phyloP scores from a whole-genome alignment of 53 echinoderm and acorn worm genomes.

The Patiria pectinifera region DNA sequence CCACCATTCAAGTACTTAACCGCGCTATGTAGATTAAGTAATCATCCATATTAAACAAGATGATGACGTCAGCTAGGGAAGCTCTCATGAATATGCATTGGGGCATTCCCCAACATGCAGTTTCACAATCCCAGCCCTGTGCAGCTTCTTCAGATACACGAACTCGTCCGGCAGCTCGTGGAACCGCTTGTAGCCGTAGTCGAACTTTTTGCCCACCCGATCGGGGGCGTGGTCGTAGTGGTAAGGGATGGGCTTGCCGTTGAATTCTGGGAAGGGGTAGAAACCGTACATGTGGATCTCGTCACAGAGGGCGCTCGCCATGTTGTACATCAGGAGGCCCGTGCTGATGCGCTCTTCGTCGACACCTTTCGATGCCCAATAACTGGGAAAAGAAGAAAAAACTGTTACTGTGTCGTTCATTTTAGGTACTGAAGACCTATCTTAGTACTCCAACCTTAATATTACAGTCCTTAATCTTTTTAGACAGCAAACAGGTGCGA shows the following conservation, averaged over 20 bases:
- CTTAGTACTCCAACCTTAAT: too few species aligned
- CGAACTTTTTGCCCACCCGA: slow-evolving; percentile 70
- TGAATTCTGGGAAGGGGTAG: slow-evolving; percentile 90
- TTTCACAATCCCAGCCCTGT: slow-evolving; percentile 80
- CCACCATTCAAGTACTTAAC: neutral
- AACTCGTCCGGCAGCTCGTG: slow-evolving; percentile 94
- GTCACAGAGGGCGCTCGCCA: slow-evolving; percentile 88
- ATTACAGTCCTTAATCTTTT: too few species aligned
- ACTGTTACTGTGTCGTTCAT: neutral
- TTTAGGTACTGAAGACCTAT: neutral
- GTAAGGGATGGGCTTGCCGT: slow-evolving; percentile 82
- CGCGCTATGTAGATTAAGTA: neutral
- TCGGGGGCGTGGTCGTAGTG: slow-evolving; percentile 87
- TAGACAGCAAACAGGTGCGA: too few species aligned
- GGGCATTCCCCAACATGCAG: slow-evolving; percentile 85
- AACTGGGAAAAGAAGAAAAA: slow-evolving; percentile 61
- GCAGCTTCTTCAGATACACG: slow-evolving; percentile 90
- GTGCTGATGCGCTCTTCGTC: slow-evolving; percentile 96
- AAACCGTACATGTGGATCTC: slow-evolving; percentile 95
- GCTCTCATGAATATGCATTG: neutral
- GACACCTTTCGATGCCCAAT: slow-evolving; percentile 89
- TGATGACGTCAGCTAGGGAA: neutral
- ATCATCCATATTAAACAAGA: neutral
- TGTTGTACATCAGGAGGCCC: slow-evolving; percentile 95
- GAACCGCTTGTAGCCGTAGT: slow-evolving; percentile 76